Evolutionary conservation across 2,113 vertebrate genomes (phyloP), one percentile per base, ranked within the genome.

Genomic region (Heterotis niloticus): DNA sequence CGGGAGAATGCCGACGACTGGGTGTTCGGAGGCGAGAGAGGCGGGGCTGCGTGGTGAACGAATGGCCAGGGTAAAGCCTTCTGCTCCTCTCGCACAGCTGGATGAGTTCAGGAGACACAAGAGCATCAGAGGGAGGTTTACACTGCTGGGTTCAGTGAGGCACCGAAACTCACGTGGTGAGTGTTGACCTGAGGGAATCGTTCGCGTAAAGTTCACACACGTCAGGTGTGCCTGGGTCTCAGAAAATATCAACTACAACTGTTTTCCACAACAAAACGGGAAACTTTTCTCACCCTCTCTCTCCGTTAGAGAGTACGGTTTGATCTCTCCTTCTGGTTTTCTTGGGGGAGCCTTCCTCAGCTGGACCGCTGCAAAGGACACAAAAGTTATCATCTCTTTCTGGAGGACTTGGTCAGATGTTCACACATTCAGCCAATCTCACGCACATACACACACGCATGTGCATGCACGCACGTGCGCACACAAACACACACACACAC

Each of bases 271-370:
- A 20, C 64, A 7, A 4, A 65, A 14, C n/a, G 24, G 17, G 20
- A 67, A 9, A 10, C 17, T 17, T 20, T 56, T 79, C 93, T 93
- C 89, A 96, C 95, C 95, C 81, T 95, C 95, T 86, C 96, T 93
- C 86, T 95, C 95, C 80, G 91, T 91, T 23, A 94, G 85, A 9
- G 95, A 96, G 80, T 97, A 96, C 0, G 96, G 95, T 74, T 97
- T 97, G 86, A 97, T 95, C 78, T 96, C 95, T 84, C 93, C 94
- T 60, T 96, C 95, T 0, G 90, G 83, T 82, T 93, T 95, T 89
- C 89, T 96, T 66, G 88, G 90, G 78, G 90, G 92, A 84, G 90
- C 84, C 81, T 94, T 95, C 87, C 93, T 92, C 81, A 89, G 82
- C 78, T 86, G 90, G 78, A 77, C 88, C 77, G 70, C 92, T 93